A percentile compares a stretch with the other conserved stretches of the same genome.
These are phyloP conservation scores for Matsumyia berberina DNA, from an alignment of 2,888 invertebrate species.

Conservation along the genomic window DNA sequence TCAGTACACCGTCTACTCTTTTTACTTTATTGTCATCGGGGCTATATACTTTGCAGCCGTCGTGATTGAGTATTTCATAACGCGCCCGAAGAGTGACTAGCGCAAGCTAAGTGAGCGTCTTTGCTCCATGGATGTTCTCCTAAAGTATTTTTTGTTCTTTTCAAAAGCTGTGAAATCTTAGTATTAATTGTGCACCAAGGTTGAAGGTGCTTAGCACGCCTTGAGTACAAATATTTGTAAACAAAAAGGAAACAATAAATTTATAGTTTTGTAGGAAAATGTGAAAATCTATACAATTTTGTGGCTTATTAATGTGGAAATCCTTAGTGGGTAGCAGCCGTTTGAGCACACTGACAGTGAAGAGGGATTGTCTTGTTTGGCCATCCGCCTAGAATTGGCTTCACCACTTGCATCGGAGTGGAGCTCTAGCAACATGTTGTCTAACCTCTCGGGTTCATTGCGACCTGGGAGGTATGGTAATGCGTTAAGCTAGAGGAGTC, in stretches of 20 bases:
- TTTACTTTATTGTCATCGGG: slow-evolving; percentile 82
- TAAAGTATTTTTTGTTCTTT: not conserved
- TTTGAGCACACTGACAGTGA: too few species aligned
- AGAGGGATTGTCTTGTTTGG: too few species aligned
- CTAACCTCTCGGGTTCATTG: too few species aligned
- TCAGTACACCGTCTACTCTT: slow-evolving; percentile 82
- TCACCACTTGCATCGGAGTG: too few species aligned
- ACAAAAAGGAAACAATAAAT: slow-evolving; percentile 8
- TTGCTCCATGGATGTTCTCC: too few species aligned
- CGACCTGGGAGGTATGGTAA: too few species aligned
- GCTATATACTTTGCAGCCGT: slow-evolving; percentile 80
- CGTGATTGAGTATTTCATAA: slow-evolving; percentile 79
- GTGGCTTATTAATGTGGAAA: not conserved
- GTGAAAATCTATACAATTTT: not conserved
- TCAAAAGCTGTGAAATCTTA: slow-evolving; percentile 19
- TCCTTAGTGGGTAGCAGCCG: too few species aligned
- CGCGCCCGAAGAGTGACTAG: slow-evolving; percentile 30
- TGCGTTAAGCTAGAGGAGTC: too few species aligned
- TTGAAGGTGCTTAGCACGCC: not conserved
- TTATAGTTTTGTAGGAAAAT: not conserved
- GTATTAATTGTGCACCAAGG: slow-evolving; percentile 28
- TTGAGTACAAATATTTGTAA: slow-evolving; percentile 20
- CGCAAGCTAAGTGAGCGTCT: too few species aligned
- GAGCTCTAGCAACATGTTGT: too few species aligned
- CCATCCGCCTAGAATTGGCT: too few species aligned